Base-by-base conservation (phyloP, 2,113 vertebrate genomes). In the Climacteris rufus region DNA sequence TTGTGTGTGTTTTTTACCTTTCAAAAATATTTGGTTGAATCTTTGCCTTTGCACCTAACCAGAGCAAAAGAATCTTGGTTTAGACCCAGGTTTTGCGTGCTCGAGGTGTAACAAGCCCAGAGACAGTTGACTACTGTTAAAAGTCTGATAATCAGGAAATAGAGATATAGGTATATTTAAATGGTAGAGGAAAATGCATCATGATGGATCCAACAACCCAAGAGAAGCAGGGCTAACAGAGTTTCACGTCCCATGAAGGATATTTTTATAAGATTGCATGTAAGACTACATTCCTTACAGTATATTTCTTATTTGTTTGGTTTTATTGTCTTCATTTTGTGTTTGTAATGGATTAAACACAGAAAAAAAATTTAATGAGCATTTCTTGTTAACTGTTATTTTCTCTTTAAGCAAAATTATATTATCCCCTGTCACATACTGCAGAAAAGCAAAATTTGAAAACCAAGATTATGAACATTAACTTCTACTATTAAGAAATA, bases 231-330 rank as follows among this genome's bases (percentile, higher is more conserved):
- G 15, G 14, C 13, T 87, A 28, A 7, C n/a, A 44, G 7, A 27
- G 15, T 6, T 68, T 33, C 14, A n/a, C n/a, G 19, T 2, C 28
- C 17, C 15, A 15, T 15, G 22, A 72, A 79, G 28, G 9, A 23
- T n/a, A 37, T 60, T 50, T 74, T 79, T 27, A 20, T 61, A 56
- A 56, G 6, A n/a, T 13, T 70, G 3, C 0, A 9, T 31, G 6
- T 25, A 49, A 74, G 35, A 49, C 6, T 60, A 3, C 2, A 22
- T 65, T 56, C 2, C 8, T 83, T 33, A 49, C 3, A 49, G 5
- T 47, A 10, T 24, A n/a, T 71, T 30, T 1, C 15, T 49, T 35
- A 7, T 13, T 57, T 63, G 1, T 0, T 53, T 59, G 13, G 2
- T 10, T 79, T 80, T 31, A 2, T 45, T 70, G 49, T 65, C 2